Evolutionary conservation across 2,113 vertebrate species (phyloP), one percentile per base, ranked within the genome.

Genomic region (Pungitius pungitius): DNA sequence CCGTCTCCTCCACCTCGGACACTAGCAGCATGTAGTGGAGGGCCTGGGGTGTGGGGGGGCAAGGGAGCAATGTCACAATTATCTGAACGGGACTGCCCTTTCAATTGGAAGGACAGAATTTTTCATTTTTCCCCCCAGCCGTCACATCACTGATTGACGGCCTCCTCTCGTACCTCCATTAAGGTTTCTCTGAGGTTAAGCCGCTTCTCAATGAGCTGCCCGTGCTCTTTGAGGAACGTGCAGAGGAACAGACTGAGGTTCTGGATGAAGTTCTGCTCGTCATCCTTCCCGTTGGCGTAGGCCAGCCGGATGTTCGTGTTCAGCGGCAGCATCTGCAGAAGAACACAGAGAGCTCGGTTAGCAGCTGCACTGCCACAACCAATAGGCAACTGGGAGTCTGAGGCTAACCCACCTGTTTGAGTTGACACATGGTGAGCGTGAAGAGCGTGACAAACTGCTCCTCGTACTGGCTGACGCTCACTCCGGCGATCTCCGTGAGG

Each of bases 261-360:
- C 93, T 99, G 98, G 87, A 99, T 99, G 83, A 99, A 99, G 91
- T 99, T 99, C 93, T 99, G 97, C 70, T 99, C 97, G 68, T 99
- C 97, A 68, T 99, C 98, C 82, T 99, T 99, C 49, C 98, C 98
- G 69, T 99, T 99, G 6, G 98, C 95, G 37, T 99, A 99, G 0
- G 98, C 97, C 90, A 99, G 92, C 57, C 97, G 94, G 70, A 99
- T 99, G 87, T 99, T 99, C 63, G 97, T 99, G 91, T 99, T 99
- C 89, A 99, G 92, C 65, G 98, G 98, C 92, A 99, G 95, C 97
- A 99, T 99, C 98, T 99, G 82, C 49, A 26, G 12, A 6, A 12
- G 9, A n/a, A 58, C 14, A 49, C 42, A 45, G 7, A 54, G 71
- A 26, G 9, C 33, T 7, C 6, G 15, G 17, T 45, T 8, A 6